Percentiles rank a stretch among this genome's conserved stretches.
Conservation (phyloP, 2,113 vertebrate genomes). For the Tretioscincus oriximinensis region DNA sequence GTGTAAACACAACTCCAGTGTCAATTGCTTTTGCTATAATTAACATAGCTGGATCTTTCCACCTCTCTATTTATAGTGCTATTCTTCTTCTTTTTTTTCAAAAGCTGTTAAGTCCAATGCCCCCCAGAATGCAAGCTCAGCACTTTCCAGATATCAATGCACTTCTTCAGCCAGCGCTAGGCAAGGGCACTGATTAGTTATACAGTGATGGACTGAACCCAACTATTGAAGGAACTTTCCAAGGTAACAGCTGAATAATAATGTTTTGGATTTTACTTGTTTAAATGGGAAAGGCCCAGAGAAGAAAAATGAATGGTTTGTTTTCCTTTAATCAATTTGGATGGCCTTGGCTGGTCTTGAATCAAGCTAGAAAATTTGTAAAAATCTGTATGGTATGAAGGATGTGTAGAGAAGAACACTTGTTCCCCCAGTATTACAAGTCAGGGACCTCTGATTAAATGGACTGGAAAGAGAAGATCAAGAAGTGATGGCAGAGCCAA, state of each 20-base stretch:
- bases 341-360: background rate
- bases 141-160: background rate
- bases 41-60: slow-evolving; percentile 25
- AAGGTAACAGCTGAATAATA: background rate
- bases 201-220: slow-evolving; percentile 17
- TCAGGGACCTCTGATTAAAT: background rate
- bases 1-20: slow-evolving; percentile 4
- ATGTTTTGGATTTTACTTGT: slow-evolving; percentile 7
- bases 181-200: slow-evolving; percentile 8
- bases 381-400: background rate
- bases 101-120: slow-evolving; percentile 20
- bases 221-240: background rate
- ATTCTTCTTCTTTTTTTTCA: background rate
- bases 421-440: too few relatives aligned
- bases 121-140: slow-evolving; percentile 13
- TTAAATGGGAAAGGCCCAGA: slow-evolving; percentile 24
- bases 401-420: too few relatives aligned
- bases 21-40: slow-evolving; percentile 41
- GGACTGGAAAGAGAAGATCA: background rate
- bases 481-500: too few relatives aligned
- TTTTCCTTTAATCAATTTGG: background rate
- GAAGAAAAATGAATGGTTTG: background rate
- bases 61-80: slow-evolving; percentile 35
- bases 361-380: background rate
- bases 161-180: background rate